Conservation (phyloP, 2,888 invertebrate species). For the Agrotis puta region DNA sequence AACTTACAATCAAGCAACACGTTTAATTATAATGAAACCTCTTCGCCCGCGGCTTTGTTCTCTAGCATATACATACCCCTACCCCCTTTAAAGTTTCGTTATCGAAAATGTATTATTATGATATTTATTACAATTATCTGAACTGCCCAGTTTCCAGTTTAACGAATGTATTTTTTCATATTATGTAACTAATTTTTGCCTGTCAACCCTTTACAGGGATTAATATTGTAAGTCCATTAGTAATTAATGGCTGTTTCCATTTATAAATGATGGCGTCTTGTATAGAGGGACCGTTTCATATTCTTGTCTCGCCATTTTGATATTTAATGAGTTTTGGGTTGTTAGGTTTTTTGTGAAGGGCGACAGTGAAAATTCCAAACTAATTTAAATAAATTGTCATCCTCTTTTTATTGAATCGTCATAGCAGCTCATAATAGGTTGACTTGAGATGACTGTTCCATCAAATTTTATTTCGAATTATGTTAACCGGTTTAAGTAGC, state of each 20-base stretch:
- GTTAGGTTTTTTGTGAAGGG: conserved; percentile 14
- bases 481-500: background rate
- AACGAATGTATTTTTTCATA: background rate
- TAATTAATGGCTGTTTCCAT: conserved; percentile 65
- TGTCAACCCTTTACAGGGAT: background rate
- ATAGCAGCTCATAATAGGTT: background rate
- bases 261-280: conserved; percentile 62
- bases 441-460: too few relatives aligned
- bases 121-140: too few relatives aligned
- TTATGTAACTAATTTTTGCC: background rate
- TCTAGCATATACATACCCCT: background rate
- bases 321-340: conserved; percentile 51
- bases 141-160: too few relatives aligned
- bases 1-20: conserved; percentile 55
- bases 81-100: too few relatives aligned
- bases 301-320: conserved; percentile 58
- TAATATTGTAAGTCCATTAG: conserved; percentile 57
- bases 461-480: too few relatives aligned
- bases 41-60: background rate
- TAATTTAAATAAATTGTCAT: background rate
- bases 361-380: background rate
- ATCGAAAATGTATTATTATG: too few relatives aligned
- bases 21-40: conserved; percentile 56
- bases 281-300: conserved; percentile 61
- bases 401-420: background rate